Evolutionary conservation across 2,797 vertebrate genomes (phyloP).

Genomic region (Pogonophryne albipinna): DNA sequence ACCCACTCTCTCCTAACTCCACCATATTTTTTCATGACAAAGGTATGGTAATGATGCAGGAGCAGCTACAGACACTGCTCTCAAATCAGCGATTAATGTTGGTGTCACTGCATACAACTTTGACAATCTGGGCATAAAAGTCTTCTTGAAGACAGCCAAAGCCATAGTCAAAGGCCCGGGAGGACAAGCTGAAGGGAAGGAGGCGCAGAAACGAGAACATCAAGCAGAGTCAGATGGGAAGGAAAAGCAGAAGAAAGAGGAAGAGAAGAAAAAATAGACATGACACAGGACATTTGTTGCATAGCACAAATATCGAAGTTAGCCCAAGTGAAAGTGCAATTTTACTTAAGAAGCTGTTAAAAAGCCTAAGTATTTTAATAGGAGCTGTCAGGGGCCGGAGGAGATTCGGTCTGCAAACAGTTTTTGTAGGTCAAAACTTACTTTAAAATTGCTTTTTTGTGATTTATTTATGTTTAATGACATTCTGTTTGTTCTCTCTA

Average conservation of each 20-base stretch:
- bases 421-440: no score
- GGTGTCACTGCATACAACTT: constrained; percentile 90
- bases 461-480: no score
- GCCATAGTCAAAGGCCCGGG: constrained; percentile 76
- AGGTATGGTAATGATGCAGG: constrained; percentile 92
- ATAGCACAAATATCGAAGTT: not conserved
- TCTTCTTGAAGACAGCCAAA: constrained; percentile 88
- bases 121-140: constrained; percentile 90
- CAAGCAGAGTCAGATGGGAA: constrained; percentile 20
- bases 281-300: not conserved
- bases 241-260: constrained; percentile 28
- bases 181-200: constrained; percentile 39
- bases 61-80: constrained; percentile 87
- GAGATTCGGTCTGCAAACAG: no score
- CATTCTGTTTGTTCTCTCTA: no score
- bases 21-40: constrained; percentile 58
- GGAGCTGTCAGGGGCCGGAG: no score
- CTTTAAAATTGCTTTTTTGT: no score
- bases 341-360: not conserved
- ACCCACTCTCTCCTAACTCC: constrained; percentile 19
- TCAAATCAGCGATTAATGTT: constrained; percentile 90
- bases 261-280: constrained; percentile 44
- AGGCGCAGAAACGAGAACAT: constrained; percentile 14
- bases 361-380: not conserved
- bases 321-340: not conserved